Evolutionary conservation across 2,797 vertebrate genomes (phyloP).

Genomic region (Limnodromus scolopaceus): DNA sequence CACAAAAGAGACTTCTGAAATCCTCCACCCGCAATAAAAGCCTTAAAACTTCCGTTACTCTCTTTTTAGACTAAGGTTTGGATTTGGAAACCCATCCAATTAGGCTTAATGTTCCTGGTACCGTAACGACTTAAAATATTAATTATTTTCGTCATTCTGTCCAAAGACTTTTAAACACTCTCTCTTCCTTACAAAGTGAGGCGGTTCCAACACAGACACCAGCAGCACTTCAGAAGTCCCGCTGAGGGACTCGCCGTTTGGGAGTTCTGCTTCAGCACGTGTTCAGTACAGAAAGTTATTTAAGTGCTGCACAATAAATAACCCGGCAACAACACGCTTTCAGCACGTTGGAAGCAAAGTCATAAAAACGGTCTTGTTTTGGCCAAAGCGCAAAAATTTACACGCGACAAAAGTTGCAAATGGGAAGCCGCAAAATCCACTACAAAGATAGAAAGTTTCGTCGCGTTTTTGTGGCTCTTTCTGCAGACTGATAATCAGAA

Average conservation of each 20-base stretch:
- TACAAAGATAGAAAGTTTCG: background rate
- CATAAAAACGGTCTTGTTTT: conserved; percentile 1
- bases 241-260: background rate
- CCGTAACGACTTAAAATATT: background rate
- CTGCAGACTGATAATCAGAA: background rate
- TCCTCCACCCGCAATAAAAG: background rate
- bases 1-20: background rate
- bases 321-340: background rate
- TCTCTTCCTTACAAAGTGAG: background rate
- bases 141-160: background rate
- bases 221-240: background rate
- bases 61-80: background rate
- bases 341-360: background rate
- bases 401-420: background rate
- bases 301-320: conserved; percentile 37
- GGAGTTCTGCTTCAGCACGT: background rate
- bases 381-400: conserved; percentile 22
- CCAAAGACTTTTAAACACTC: rapidly evolving
- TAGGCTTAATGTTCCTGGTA: background rate
- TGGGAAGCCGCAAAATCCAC: background rate
- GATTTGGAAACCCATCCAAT: background rate
- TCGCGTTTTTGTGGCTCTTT: background rate
- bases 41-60: background rate
- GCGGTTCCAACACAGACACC: rapidly evolving
- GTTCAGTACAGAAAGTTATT: background rate